A percentile compares a stretch with the other conserved stretches of the same genome.
Conservation (phyloP, 2,797 vertebrate genomes). For the Parauchenoglanis ngamensis region DNA sequence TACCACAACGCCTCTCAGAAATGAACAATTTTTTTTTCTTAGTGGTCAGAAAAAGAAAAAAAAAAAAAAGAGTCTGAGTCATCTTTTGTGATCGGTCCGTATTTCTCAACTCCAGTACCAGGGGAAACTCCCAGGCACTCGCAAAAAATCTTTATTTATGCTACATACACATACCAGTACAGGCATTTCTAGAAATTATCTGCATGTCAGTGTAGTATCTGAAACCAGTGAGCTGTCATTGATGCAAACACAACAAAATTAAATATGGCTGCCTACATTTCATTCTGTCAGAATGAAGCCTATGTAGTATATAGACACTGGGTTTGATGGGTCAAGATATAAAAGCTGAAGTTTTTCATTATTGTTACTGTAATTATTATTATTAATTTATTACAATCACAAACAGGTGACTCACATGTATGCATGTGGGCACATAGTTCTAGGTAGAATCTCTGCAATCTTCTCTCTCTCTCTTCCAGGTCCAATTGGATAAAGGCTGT, state of each 20-base stretch:
- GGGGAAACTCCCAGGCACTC: not conserved
- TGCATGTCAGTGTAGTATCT: not conserved
- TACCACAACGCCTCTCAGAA: slow-evolving; percentile 58
- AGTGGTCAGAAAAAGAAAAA: not conserved
- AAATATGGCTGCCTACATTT: not conserved
- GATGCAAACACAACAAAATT: not conserved
- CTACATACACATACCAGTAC: not conserved
- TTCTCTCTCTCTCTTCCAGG: slow-evolving; percentile 65
- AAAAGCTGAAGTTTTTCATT: not conserved
- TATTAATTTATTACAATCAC: not conserved
- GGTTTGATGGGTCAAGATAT: not conserved
- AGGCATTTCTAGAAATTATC: not conserved
- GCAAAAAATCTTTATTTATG: not conserved
- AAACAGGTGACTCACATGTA: not conserved
- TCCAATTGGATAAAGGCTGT: slow-evolving; percentile 99
- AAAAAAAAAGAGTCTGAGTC: not conserved
- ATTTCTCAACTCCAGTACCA: not conserved
- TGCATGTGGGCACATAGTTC: not conserved
- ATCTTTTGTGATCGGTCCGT: not conserved
- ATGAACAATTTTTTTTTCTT: not conserved
- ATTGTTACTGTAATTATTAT: not conserved
- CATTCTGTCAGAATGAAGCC: not conserved
- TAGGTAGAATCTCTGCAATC: not conserved
- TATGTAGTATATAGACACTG: not conserved
- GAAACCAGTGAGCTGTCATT: not conserved